Percentiles rank a stretch among this genome's conserved stretches.
Evolutionary conservation across 2,888 invertebrate species (phyloP).

Genomic region (Luperina testacea): DNA sequence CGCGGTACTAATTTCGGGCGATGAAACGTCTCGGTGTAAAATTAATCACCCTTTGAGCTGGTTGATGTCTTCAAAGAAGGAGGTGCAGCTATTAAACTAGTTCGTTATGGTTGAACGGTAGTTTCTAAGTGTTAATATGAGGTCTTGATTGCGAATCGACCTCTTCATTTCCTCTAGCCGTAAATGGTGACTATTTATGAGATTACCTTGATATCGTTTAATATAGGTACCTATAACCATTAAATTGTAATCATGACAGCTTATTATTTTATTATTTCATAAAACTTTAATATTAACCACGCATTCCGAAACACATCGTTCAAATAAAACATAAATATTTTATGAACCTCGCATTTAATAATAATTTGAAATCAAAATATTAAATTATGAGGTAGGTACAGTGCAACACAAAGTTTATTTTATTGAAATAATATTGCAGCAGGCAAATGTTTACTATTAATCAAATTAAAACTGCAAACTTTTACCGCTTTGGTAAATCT

Average conservation of each 20-base stretch:
- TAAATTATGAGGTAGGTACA: not conserved
- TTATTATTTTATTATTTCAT: constrained; percentile 17
- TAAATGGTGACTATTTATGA: constrained; percentile 1
- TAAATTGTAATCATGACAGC: constrained; percentile 1
- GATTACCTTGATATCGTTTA: constrained; percentile 14
- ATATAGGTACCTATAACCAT: not conserved
- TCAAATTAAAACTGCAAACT: constrained; percentile 1
- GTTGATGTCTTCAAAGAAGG: constrained; percentile 38
- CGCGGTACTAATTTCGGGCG: constrained; percentile 66
- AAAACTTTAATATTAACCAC: not conserved
- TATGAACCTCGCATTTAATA: not conserved
- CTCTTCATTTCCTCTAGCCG: constrained; percentile 39
- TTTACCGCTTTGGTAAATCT: not conserved
- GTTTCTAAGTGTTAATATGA: constrained; percentile 52
- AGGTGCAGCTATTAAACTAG: constrained; percentile 21
- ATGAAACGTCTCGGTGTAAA: constrained; percentile 52
- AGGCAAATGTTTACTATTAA: not conserved
- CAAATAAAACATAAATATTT: constrained; percentile 3
- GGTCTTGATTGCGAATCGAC: constrained; percentile 46
- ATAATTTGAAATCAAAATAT: constrained; percentile 3
- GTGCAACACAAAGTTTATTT: not conserved
- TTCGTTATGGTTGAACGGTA: constrained; percentile 32
- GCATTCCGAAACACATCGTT: not conserved
- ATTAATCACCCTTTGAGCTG: constrained; percentile 55
- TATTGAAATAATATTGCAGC: not conserved